Conservation (phyloP, 2,113 vertebrate species). For the Todiramphus chloris region DNA sequence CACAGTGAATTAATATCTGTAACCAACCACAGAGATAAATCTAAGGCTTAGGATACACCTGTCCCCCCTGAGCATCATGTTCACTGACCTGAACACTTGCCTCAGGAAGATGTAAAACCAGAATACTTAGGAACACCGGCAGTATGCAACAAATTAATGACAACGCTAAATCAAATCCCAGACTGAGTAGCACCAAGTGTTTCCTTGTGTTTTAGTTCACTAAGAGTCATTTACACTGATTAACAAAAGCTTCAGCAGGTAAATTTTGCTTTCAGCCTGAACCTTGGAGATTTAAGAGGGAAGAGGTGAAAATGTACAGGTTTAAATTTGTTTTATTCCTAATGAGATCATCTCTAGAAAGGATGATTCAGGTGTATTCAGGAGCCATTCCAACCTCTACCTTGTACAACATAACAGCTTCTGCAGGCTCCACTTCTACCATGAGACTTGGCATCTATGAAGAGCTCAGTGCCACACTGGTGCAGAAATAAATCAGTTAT, state of each 20-base stretch:
- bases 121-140: background rate
- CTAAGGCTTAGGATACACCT: background rate
- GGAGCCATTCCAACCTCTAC: background rate
- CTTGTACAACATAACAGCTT: background rate
- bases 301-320: background rate
- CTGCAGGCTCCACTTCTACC: background rate
- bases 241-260: background rate
- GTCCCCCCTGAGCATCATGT: background rate
- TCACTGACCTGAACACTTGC: background rate
- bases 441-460: background rate
- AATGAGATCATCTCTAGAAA: background rate
- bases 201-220: background rate
- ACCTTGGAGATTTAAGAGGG: background rate
- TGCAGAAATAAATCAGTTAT: background rate
- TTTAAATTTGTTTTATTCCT: background rate
- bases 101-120: background rate
- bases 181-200: background rate
- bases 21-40: background rate
- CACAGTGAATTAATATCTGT: background rate
- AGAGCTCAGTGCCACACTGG: background rate
- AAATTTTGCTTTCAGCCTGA: background rate
- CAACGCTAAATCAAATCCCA: background rate
- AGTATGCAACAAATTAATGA: background rate
- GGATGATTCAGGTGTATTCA: background rate
- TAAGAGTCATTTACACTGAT: background rate